phyloP scores from a whole-genome alignment of 53 echinoderm and acorn worm species.

The Paelopatides confundens region DNA sequence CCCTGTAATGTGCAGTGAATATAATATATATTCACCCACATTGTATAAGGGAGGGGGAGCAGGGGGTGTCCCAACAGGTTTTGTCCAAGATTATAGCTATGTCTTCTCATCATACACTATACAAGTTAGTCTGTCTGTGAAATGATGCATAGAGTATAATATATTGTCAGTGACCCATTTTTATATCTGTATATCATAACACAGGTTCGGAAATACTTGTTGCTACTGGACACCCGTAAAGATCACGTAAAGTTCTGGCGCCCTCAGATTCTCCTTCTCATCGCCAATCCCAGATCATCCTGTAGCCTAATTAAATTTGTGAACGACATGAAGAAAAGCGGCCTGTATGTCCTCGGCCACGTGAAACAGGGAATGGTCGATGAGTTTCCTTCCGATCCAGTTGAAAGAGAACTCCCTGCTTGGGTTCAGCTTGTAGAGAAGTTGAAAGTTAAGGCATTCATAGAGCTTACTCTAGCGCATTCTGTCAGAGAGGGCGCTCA shows the following conservation, averaged over 20 bases:
- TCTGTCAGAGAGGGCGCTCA: constrained; percentile 88
- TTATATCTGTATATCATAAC: too few species aligned
- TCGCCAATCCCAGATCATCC: constrained; percentile 90
- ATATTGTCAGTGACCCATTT: too few species aligned
- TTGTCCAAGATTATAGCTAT: too few species aligned
- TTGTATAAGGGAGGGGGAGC: too few species aligned
- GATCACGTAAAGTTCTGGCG: constrained; percentile 99
- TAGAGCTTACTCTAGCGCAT: constrained; percentile 81
- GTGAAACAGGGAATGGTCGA: constrained; percentile 81
- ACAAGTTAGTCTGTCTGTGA: too few species aligned
- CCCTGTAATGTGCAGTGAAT: too few species aligned
- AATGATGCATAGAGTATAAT: too few species aligned
- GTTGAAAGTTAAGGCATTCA: constrained; percentile 91
- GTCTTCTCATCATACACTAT: too few species aligned
- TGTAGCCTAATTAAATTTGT: constrained; percentile 89
- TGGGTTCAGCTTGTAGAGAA: constrained; percentile 86
- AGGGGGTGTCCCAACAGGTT: too few species aligned
- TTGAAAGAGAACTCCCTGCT: constrained; percentile 77
- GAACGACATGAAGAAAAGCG: constrained; percentile 98
- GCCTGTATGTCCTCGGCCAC: constrained; percentile 90
- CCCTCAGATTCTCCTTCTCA: constrained; percentile 91
- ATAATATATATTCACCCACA: too few species aligned
- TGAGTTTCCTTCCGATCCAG: constrained; percentile 73
- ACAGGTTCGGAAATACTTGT: constrained; percentile 95
- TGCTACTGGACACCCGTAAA: constrained; percentile 84